Percentiles rank a stretch among this genome's conserved stretches.
Conservation (phyloP, 1,140 invertebrate genomes). For the Wiebesia pumilae region DNA sequence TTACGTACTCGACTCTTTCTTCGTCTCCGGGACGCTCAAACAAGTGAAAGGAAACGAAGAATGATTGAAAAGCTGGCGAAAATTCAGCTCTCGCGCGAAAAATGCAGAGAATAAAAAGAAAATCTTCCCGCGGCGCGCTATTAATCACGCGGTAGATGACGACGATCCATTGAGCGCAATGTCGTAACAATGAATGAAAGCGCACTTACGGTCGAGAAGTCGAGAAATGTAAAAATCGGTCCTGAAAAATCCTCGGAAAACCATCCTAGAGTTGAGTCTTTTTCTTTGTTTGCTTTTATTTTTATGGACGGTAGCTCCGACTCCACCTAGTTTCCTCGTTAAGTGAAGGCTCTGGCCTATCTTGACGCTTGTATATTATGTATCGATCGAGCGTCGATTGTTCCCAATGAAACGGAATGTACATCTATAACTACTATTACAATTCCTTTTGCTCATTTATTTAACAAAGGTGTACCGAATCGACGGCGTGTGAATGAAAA, state of each 20-base stretch:
- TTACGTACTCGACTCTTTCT: slow-evolving; percentile 32
- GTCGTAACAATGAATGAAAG: slow-evolving; percentile 31
- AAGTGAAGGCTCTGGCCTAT: slow-evolving; percentile 22
- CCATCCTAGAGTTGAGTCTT: background rate
- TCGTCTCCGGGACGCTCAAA: background rate
- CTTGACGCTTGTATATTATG: background rate
- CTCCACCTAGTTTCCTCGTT: slow-evolving; percentile 27
- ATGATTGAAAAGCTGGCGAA: slow-evolving; percentile 45
- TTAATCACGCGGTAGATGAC: slow-evolving; percentile 16
- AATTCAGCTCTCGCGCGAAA: slow-evolving; percentile 37
- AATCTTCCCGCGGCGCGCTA: slow-evolving; percentile 1
- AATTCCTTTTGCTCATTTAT: background rate
- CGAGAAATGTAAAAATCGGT: slow-evolving; percentile 14
- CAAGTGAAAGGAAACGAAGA: background rate
- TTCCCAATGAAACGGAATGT: slow-evolving; percentile 9
- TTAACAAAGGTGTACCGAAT: background rate
- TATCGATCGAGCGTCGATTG: slow-evolving; percentile 10
- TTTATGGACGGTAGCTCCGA: background rate
- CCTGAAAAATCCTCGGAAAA: slow-evolving; percentile 7
- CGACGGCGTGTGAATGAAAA: slow-evolving; percentile 21
- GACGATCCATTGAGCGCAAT: background rate
- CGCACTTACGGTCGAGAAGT: background rate
- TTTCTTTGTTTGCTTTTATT: background rate
- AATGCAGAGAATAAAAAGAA: background rate
- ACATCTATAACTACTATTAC: background rate